Evolutionary conservation across 2,888 invertebrate genomes (phyloP).

Genomic region (Candidula unifasciata): DNA sequence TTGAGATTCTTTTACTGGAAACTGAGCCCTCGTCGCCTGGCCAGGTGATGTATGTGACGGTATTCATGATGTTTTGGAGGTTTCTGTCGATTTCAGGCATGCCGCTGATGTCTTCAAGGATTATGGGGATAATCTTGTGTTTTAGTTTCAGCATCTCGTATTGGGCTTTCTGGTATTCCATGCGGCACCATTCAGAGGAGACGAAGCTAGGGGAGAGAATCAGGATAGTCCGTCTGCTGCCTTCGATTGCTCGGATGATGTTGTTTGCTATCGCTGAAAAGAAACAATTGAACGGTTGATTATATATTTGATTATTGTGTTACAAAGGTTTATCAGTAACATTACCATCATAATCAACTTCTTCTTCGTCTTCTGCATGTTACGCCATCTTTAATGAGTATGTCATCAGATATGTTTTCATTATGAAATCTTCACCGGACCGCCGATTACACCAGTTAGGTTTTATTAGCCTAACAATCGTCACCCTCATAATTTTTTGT

Average conservation of each 20-base stretch:
- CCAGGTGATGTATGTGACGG: slow-evolving; percentile 68
- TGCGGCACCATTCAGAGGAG: slow-evolving; percentile 65
- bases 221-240: slow-evolving; percentile 66
- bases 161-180: slow-evolving; percentile 71
- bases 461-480: too few species aligned
- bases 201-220: slow-evolving; percentile 66
- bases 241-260: slow-evolving; percentile 68
- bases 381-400: too few species aligned
- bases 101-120: slow-evolving; percentile 62
- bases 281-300: neutral
- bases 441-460: too few species aligned
- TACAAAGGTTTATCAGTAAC: too few species aligned
- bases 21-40: slow-evolving; percentile 55
- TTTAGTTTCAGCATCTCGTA: slow-evolving; percentile 69
- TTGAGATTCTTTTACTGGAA: slow-evolving; percentile 54
- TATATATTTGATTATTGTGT: too few species aligned
- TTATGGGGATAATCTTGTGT: slow-evolving; percentile 68
- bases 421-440: too few species aligned
- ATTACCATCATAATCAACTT: neutral
- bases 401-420: too few species aligned
- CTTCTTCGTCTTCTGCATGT: neutral
- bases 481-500: too few species aligned
- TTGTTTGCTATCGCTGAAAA: slow-evolving; percentile 69
- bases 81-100: slow-evolving; percentile 61
- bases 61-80: slow-evolving; percentile 61